Evolutionary conservation across 2,113 vertebrate genomes (phyloP).

Genomic region (Myiagra hebetior): DNA sequence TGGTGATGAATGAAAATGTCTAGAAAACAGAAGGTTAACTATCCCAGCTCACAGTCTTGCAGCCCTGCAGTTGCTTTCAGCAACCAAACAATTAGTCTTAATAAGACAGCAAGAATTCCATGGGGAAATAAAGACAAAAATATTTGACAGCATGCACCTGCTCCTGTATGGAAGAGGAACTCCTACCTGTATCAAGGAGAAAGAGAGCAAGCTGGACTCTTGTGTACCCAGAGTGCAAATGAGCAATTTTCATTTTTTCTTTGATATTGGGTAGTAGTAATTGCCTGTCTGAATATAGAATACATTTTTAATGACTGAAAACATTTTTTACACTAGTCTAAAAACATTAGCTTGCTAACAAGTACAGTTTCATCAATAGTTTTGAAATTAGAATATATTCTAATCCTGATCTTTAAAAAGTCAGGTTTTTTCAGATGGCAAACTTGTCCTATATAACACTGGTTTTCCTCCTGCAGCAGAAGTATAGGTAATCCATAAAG

Average conservation of each 20-base stretch:
- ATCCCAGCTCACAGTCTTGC: not conserved
- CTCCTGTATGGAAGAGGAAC: not conserved
- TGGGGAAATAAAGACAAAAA: not conserved
- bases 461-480: not conserved
- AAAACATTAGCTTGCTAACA: not conserved
- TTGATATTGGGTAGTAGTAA: not conserved
- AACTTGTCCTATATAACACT: fast-evolving
- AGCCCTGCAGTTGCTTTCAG: not conserved
- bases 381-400: not conserved
- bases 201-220: not conserved
- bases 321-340: not conserved
- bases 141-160: conserved; percentile 3
- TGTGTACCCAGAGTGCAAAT: not conserved
- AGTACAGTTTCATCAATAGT: not conserved
- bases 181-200: not conserved
- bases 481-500: not conserved
- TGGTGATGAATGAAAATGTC: not conserved
- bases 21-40: not conserved
- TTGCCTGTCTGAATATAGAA: not conserved
- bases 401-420: not conserved
- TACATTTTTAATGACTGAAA: not conserved
- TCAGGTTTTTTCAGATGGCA: not conserved
- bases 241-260: not conserved
- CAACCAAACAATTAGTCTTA: not conserved
- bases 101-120: not conserved